These are phyloP conservation scores for Pomacea maculata DNA, from an alignment of 1,140 invertebrate genomes.

Conservation along the genomic window DNA sequence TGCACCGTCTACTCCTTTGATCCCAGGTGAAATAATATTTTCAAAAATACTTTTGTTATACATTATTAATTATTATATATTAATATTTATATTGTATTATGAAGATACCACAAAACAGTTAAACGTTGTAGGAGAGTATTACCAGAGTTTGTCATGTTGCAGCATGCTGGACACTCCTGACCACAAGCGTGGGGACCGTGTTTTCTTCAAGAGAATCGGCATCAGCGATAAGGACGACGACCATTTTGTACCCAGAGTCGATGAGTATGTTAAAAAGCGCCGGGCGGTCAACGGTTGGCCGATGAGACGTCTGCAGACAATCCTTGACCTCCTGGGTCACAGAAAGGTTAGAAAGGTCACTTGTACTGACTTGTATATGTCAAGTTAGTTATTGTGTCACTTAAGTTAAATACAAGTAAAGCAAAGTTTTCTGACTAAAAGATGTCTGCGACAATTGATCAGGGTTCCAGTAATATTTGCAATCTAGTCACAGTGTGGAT, in stretches of 20 bases:
- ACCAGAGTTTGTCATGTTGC: background rate
- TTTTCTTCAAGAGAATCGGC: conserved; percentile 26
- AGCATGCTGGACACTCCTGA: conserved; percentile 26
- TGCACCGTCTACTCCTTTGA: conserved; percentile 37
- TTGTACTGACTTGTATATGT: too few species aligned
- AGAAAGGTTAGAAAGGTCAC: conserved; percentile 3
- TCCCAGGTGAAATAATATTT: conserved; percentile 23
- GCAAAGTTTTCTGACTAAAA: too few species aligned
- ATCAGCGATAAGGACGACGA: conserved; percentile 19
- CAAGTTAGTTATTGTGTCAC: too few species aligned
- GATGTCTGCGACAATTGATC: too few species aligned
- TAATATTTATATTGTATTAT: too few species aligned
- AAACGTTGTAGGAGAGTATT: background rate
- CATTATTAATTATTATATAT: too few species aligned
- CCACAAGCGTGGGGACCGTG: conserved; percentile 10
- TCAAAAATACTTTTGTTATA: background rate
- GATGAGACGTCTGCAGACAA: conserved; percentile 22
- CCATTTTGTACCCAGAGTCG: conserved; percentile 19
- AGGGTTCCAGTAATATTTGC: too few species aligned
- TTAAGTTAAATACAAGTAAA: too few species aligned
- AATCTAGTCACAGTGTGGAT: too few species aligned
- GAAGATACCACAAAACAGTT: too few species aligned
- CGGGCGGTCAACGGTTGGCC: conserved; percentile 5
- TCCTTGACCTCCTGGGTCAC: conserved; percentile 29
- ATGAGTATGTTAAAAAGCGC: conserved; percentile 13